Evolutionary conservation across 53 echinoderm and acorn worm species (phyloP).

Genomic region (Astropecten irregularis): DNA sequence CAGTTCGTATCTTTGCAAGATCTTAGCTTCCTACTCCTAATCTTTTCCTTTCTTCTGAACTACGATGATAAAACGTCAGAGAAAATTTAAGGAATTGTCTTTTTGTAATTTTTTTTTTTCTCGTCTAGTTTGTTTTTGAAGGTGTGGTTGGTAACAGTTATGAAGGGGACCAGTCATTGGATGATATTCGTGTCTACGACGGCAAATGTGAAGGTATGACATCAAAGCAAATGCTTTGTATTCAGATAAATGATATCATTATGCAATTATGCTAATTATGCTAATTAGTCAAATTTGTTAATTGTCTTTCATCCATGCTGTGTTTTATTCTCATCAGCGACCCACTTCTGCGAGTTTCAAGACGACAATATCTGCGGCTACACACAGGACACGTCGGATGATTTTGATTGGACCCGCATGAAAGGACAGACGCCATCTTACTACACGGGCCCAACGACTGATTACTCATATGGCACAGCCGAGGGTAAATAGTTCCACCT

Average conservation of each 20-base stretch:
- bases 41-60: too few species aligned
- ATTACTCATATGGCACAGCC: constrained; percentile 62
- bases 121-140: constrained; percentile 76
- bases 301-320: too few species aligned
- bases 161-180: constrained; percentile 77
- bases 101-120: not conserved
- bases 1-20: too few species aligned
- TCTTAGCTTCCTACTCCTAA: too few species aligned
- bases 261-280: too few species aligned
- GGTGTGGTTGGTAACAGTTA: constrained; percentile 75
- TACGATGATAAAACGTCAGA: too few species aligned
- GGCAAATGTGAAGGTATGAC: constrained; percentile 67
- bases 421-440: constrained; percentile 56
- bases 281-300: too few species aligned
- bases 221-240: not conserved
- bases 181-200: constrained; percentile 72
- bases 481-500: constrained; percentile 24
- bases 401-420: constrained; percentile 63
- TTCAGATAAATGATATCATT: too few species aligned
- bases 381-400: constrained; percentile 48
- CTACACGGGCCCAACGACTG: constrained; percentile 60
- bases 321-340: constrained; percentile 9
- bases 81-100: too few species aligned
- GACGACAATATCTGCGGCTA: constrained; percentile 59
- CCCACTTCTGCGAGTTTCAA: constrained; percentile 70